Evolutionary conservation across 2,888 invertebrate species (phyloP).

Genomic region (Charanyca ferruginea): DNA sequence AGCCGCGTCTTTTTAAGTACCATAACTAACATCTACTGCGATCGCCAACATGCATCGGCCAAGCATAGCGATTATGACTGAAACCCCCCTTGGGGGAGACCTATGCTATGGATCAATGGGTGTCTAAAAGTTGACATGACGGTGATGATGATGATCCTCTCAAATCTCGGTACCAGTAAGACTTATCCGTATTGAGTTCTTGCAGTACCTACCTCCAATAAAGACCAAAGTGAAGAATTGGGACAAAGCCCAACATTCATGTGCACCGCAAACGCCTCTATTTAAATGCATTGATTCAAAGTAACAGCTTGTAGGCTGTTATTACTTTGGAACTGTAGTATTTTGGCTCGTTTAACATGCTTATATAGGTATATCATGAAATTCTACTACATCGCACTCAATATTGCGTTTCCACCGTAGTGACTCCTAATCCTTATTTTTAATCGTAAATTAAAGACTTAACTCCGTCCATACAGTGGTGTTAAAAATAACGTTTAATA

Average conservation of each 20-base stretch:
- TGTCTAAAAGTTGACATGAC: no score
- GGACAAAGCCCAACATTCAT: not conserved
- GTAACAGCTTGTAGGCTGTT: not conserved
- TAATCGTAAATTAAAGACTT: constrained; percentile 14
- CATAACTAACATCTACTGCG: no score
- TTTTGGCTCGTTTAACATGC: constrained; percentile 2
- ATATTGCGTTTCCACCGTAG: constrained; percentile 1
- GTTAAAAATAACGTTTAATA: constrained; percentile 41
- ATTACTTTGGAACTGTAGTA: no score
- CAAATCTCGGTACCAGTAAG: no score
- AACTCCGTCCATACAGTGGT: constrained; percentile 24
- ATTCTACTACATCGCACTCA: constrained; percentile 4
- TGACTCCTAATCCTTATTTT: not conserved
- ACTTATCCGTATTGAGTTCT: no score
- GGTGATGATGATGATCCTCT: no score
- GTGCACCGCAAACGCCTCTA: not conserved
- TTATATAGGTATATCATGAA: constrained; percentile 11
- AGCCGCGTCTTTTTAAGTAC: no score
- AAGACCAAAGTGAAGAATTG: not conserved
- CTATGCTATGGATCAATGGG: no score
- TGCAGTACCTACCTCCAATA: not conserved
- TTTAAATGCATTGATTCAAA: not conserved
- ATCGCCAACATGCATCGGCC: no score
- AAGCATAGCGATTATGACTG: no score
- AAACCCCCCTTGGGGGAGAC: no score